Conservation (phyloP, 2,113 vertebrate species). For the Epinephelus moara region DNA sequence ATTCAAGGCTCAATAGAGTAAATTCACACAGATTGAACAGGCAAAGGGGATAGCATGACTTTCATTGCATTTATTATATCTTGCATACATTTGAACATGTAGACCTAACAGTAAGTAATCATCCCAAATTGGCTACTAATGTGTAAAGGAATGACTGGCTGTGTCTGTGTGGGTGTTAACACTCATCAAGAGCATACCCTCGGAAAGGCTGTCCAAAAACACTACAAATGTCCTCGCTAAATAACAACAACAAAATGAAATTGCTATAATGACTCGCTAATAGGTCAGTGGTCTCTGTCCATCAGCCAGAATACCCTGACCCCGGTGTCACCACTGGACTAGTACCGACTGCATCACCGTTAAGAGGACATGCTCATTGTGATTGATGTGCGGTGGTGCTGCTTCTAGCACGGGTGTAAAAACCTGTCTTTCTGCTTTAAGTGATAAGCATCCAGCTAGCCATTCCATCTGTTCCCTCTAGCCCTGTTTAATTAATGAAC, state of each 20-base stretch:
- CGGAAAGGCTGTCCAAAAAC: not conserved
- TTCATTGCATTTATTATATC: constrained; percentile 10
- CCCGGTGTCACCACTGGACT: constrained; percentile 32
- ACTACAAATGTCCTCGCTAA: not conserved
- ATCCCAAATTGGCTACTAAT: constrained; percentile 18
- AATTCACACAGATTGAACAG: constrained; percentile 20
- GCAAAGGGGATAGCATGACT: not conserved
- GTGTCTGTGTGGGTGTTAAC: constrained; percentile 3
- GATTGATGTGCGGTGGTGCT: constrained; percentile 77
- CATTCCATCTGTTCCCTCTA: constrained; percentile 95
- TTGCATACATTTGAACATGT: not conserved
- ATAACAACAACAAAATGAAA: not conserved
- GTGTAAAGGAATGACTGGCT: constrained; percentile 29
- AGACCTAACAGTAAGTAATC: not conserved
- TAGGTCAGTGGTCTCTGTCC: constrained; percentile 21
- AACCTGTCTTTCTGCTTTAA: constrained; percentile 90
- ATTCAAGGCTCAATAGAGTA: not conserved
- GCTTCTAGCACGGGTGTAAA: constrained; percentile 63
- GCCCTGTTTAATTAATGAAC: constrained; percentile 98
- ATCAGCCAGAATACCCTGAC: constrained; percentile 23
- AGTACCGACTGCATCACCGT: constrained; percentile 52
- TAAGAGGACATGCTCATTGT: constrained; percentile 63
- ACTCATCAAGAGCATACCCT: not conserved
- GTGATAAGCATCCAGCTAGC: constrained; percentile 94
- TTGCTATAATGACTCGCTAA: constrained; percentile 1